A percentile compares a stretch with the other conserved stretches of the same genome.
Evolutionary conservation across 2,797 vertebrate species (phyloP).

Genomic region (Xerus rutilus): DNA sequence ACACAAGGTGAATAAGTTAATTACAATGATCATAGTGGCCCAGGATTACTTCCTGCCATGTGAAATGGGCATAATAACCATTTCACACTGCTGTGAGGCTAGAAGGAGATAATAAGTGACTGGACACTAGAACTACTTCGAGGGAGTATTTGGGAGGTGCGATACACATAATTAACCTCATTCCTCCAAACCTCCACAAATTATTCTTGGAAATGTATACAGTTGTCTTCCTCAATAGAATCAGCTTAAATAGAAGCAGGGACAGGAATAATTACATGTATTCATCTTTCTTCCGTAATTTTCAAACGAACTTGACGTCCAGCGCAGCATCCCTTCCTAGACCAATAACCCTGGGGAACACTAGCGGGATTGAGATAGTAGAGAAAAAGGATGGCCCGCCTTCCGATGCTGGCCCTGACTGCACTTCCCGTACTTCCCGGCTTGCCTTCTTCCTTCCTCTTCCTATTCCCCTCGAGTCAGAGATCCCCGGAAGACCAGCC

Average conservation of each 20-base stretch:
- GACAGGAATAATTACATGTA: background rate
- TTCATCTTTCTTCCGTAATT: background rate
- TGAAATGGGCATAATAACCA: background rate
- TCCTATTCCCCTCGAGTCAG: accelerated
- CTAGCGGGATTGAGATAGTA: background rate
- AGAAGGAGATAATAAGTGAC: background rate
- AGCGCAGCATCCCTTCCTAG: background rate
- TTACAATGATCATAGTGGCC: background rate
- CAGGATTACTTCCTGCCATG: background rate
- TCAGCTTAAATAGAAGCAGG: background rate
- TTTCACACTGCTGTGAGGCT: background rate
- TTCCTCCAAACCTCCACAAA: background rate
- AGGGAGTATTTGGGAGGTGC: background rate
- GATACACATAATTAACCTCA: background rate
- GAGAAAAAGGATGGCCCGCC: background rate
- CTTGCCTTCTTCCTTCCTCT: background rate
- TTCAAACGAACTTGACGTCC: constrained; percentile 13
- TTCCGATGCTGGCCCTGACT: too few species aligned
- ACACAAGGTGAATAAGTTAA: background rate
- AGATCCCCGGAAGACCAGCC: accelerated
- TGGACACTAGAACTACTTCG: background rate
- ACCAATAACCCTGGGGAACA: background rate
- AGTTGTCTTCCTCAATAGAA: background rate
- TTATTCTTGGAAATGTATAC: background rate
- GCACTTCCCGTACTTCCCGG: background rate